Percentiles rank a stretch among this genome's conserved stretches.
Evolutionary conservation across 1,140 invertebrate species (phyloP).

Genomic region (Ips typographus): DNA sequence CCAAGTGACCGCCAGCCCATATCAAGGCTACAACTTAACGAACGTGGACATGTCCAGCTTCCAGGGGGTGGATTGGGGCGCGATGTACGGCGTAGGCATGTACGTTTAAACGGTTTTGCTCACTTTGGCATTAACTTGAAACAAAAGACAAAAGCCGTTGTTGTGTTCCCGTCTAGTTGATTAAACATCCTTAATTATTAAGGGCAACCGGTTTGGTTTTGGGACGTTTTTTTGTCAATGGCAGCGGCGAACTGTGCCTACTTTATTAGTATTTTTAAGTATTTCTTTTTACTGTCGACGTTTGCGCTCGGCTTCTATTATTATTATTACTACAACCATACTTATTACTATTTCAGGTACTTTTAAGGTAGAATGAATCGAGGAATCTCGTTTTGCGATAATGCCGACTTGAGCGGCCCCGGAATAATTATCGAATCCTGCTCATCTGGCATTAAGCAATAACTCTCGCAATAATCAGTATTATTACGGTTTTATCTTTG

Average conservation of each 20-base stretch:
- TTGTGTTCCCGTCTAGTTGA: background rate
- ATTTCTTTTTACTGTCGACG: slow-evolving; percentile 19
- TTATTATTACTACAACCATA: too few relatives aligned
- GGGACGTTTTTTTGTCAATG: slow-evolving; percentile 37
- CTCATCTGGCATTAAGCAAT: slow-evolving; percentile 52
- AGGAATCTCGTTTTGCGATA: slow-evolving; percentile 38
- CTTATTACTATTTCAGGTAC: too few relatives aligned
- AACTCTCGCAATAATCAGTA: slow-evolving; percentile 54
- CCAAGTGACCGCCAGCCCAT: slow-evolving; percentile 66
- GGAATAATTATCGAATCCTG: slow-evolving; percentile 31
- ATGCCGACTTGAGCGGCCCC: slow-evolving; percentile 39
- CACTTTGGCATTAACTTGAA: slow-evolving; percentile 1
- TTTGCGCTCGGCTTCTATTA: background rate
- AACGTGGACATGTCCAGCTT: slow-evolving; percentile 90
- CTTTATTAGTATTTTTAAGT: slow-evolving; percentile 20
- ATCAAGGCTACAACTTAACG: slow-evolving; percentile 78
- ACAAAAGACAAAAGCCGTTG: slow-evolving; percentile 1
- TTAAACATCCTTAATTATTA: background rate
- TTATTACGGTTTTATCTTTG: slow-evolving; percentile 40
- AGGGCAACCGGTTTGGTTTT: background rate
- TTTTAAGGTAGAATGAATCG: slow-evolving; percentile 16
- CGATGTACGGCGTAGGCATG: slow-evolving; percentile 89
- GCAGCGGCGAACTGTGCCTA: slow-evolving; percentile 44
- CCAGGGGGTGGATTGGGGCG: slow-evolving; percentile 86
- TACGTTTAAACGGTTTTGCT: slow-evolving; percentile 63